These are phyloP conservation scores for Nephotettix cincticeps DNA, from an alignment of 1,140 invertebrate genomes.

Conservation along the genomic window DNA sequence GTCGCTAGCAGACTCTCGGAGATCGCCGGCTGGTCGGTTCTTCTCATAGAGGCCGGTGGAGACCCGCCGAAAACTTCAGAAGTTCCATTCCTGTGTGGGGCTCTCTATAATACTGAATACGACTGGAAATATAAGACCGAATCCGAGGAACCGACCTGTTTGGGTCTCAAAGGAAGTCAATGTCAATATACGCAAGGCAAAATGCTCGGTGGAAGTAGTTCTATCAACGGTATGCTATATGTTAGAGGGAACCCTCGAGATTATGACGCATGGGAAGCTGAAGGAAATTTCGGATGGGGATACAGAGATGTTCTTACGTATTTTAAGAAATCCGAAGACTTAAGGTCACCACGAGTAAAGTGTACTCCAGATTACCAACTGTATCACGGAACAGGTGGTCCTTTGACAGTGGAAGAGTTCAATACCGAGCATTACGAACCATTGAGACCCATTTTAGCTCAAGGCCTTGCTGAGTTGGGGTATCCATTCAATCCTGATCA, in stretches of 20 bases:
- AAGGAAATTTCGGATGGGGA: conserved; percentile 63
- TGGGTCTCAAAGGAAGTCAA: conserved; percentile 37
- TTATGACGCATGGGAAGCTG: conserved; percentile 69
- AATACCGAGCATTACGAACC: conserved; percentile 79
- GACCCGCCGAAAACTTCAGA: conserved; percentile 87
- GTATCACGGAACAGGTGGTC: not conserved
- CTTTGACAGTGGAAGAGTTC: conserved; percentile 44
- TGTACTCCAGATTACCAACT: not conserved
- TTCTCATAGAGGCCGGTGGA: conserved; percentile 85
- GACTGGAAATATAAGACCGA: conserved; percentile 91
- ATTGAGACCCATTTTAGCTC: conserved; percentile 80
- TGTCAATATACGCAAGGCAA: conserved; percentile 37
- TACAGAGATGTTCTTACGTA: conserved; percentile 77
- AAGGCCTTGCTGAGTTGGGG: conserved; percentile 85
- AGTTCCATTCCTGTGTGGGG: conserved; percentile 80
- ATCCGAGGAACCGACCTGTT: conserved; percentile 65
- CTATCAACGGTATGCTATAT: conserved; percentile 66
- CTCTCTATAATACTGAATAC: conserved; percentile 77
- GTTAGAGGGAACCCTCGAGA: conserved; percentile 61
- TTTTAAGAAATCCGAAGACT: conserved; percentile 84
- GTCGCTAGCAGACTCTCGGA: conserved; percentile 56
- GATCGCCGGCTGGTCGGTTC: conserved; percentile 46
- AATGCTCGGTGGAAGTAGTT: conserved; percentile 58
- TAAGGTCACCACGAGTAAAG: conserved; percentile 41
- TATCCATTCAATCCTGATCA: conserved; percentile 84